Evolutionary conservation across 2,888 invertebrate species (phyloP).

Genomic region (Polyommatus iphigenia): DNA sequence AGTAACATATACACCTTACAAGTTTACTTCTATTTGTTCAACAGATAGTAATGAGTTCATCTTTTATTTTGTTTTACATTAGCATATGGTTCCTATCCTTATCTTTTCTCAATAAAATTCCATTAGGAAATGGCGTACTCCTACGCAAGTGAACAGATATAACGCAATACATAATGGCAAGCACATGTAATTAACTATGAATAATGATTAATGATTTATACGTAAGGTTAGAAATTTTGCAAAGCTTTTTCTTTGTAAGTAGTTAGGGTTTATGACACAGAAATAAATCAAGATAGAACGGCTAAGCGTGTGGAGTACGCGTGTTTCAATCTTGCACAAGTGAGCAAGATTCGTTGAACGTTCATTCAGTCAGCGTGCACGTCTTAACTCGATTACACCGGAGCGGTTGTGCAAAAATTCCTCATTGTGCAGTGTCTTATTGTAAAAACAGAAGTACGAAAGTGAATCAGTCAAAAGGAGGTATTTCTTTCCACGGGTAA

Average conservation of each 20-base stretch:
- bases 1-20: neutral
- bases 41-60: conserved; percentile 5
- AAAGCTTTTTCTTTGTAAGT: neutral
- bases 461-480: too few relatives aligned
- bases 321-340: too few relatives aligned
- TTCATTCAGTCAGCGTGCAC: too few relatives aligned
- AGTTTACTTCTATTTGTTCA: neutral
- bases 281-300: too few relatives aligned
- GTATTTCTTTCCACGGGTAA: too few relatives aligned
- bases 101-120: conserved; percentile 25
- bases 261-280: too few relatives aligned
- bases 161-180: neutral
- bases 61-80: conserved; percentile 18
- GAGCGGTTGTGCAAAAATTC: too few relatives aligned
- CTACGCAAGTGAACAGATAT: neutral
- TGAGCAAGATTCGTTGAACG: too few relatives aligned
- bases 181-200: neutral
- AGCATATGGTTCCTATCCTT: conserved; percentile 23
- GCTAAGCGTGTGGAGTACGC: too few relatives aligned
- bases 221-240: neutral
- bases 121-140: conserved; percentile 26
- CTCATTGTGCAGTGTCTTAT: too few relatives aligned
- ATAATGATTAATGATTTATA: neutral
- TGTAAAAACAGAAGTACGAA: too few relatives aligned
- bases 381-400: too few relatives aligned